Evolutionary conservation across 1,140 invertebrate species (phyloP).

Genomic region (Pseudomyrmex cubaensis): DNA sequence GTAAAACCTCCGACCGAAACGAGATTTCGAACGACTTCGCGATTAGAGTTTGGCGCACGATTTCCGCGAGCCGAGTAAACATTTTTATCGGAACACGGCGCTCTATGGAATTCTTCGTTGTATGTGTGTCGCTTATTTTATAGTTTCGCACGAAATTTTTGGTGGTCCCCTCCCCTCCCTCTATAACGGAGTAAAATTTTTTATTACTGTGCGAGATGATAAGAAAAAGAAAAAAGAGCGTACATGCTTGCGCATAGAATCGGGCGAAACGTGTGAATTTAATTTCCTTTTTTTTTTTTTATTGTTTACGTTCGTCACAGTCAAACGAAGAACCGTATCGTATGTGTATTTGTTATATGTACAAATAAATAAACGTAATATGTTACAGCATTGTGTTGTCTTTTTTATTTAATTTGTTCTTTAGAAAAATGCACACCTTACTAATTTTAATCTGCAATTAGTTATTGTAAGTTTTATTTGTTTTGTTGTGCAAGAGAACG

Average conservation of each 20-base stretch:
- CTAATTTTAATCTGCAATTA: no score
- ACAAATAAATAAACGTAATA: no score
- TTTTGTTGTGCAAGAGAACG: no score
- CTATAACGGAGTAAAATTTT: no score
- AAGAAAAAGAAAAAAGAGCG: background rate
- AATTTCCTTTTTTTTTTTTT: background rate
- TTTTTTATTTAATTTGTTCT: no score
- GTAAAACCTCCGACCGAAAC: slow-evolving; percentile 21
- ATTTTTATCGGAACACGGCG: slow-evolving; percentile 16
- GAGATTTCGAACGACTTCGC: background rate
- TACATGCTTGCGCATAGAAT: slow-evolving; percentile 17
- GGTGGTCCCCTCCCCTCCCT: no score
- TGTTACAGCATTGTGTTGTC: no score
- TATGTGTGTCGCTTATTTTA: slow-evolving; percentile 1
- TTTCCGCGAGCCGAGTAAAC: slow-evolving; percentile 52
- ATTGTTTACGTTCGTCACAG: background rate
- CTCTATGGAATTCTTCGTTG: background rate
- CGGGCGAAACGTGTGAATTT: background rate
- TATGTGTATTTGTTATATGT: no score
- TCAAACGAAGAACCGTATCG: no score
- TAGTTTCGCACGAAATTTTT: slow-evolving; percentile 1
- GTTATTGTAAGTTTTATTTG: no score
- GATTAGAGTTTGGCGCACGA: slow-evolving; percentile 38
- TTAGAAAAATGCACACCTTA: no score
- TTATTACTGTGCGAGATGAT: no score